Percentiles rank a stretch among this genome's conserved stretches.
Evolutionary conservation across 2,797 vertebrate genomes (phyloP).

Genomic region (Myotis findleyi): DNA sequence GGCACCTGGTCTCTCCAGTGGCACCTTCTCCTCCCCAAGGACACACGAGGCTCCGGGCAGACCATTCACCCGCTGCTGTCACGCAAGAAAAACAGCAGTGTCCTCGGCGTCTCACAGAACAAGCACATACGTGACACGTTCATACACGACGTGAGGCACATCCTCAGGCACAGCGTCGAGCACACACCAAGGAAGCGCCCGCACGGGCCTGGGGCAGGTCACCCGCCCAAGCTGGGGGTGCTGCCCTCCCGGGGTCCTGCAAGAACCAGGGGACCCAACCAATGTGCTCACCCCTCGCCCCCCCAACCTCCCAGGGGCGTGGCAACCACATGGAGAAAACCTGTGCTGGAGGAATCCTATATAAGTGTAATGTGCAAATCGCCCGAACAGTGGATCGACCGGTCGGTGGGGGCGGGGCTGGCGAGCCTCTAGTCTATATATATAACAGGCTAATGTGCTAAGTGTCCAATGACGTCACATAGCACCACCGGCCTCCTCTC

Average conservation of each 20-base stretch:
- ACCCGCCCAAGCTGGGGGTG: rapidly evolving
- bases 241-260: background rate
- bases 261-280: background rate
- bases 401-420: no score
- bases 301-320: background rate
- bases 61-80: constrained; percentile 75
- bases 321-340: constrained; percentile 32
- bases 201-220: constrained; percentile 33
- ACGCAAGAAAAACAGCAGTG: constrained; percentile 75
- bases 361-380: no score
- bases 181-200: constrained; percentile 79
- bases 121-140: constrained; percentile 86
- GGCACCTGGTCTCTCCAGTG: no score
- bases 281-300: background rate
- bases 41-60: constrained; percentile 73
- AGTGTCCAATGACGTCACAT: no score
- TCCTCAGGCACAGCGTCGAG: constrained; percentile 81
- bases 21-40: constrained; percentile 55
- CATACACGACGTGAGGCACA: constrained; percentile 83
- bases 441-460: no score
- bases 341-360: background rate
- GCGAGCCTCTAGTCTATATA: no score
- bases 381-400: rapidly evolving
- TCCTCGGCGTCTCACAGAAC: constrained; percentile 82
- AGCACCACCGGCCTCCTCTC: no score